A percentile compares a stretch with the other conserved stretches of the same genome.
phyloP scores from a whole-genome alignment of 2,113 vertebrate genomes.

The Elephantulus edwardii region DNA sequence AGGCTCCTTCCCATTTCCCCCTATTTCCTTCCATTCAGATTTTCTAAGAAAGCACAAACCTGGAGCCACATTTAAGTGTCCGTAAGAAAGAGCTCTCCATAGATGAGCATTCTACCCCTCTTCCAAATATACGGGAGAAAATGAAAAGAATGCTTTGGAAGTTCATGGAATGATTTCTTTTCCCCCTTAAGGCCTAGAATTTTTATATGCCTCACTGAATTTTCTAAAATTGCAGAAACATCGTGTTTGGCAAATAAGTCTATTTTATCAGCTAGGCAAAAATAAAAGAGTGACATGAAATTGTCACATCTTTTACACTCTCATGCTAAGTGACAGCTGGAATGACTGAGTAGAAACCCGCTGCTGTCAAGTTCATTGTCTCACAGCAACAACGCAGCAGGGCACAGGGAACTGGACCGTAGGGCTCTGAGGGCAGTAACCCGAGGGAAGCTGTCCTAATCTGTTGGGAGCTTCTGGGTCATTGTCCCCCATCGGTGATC shows the following conservation, averaged over 20 bases:
- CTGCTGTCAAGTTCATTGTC: background rate
- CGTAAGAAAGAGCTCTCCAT: background rate
- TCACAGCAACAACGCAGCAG: too few species aligned
- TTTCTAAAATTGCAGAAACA: slow-evolving; percentile 15
- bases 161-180: background rate
- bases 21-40: slow-evolving; percentile 6
- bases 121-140: slow-evolving; percentile 7
- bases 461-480: too few species aligned
- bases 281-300: slow-evolving; percentile 11
- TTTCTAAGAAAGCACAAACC: background rate
- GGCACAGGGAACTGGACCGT: background rate
- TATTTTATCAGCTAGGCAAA: background rate
- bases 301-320: slow-evolving; percentile 1
- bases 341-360: background rate
- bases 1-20: background rate
- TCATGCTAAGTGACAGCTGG: background rate
- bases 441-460: too few species aligned
- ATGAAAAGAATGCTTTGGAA: slow-evolving; percentile 1
- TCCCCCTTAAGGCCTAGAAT: background rate
- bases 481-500: background rate
- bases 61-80: background rate
- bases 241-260: slow-evolving; percentile 2
- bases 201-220: background rate
- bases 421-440: background rate
- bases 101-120: background rate